These are phyloP conservation scores for Nerophis ophidion DNA, from an alignment of 2,113 vertebrate species.

Conservation along the genomic window DNA sequence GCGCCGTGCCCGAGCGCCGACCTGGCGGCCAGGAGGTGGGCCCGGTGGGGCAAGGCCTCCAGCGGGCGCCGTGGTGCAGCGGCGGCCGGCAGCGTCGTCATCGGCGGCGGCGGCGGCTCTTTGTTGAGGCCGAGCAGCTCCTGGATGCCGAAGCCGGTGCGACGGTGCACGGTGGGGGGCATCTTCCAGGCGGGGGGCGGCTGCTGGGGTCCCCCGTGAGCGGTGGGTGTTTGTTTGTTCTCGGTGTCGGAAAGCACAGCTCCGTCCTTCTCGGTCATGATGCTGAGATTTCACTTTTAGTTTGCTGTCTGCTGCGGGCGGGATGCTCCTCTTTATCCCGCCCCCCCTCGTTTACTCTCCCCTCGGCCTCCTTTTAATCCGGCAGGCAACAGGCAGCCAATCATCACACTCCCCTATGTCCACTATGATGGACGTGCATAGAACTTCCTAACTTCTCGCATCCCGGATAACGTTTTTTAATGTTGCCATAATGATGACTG, in stretches of 20 bases:
- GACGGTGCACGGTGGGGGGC: constrained; percentile 72
- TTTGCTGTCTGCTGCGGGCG: constrained; percentile 61
- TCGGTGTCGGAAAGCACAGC: constrained; percentile 72
- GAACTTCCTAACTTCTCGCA: neutral
- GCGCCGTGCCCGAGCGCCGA: constrained; percentile 82
- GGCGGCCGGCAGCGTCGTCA: constrained; percentile 75
- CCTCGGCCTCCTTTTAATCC: constrained; percentile 80
- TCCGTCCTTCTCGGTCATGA: constrained; percentile 89
- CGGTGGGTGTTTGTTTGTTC: constrained; percentile 74
- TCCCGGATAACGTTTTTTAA: neutral
- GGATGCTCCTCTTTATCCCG: constrained; percentile 35
- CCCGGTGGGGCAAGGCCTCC: constrained; percentile 82
- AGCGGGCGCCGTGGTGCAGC: constrained; percentile 74
- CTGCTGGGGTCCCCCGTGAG: constrained; percentile 42
- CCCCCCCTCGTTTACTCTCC: neutral
- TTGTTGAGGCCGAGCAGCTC: constrained; percentile 96
- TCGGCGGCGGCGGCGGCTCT: constrained; percentile 81
- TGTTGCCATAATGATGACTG: too few relatives aligned
- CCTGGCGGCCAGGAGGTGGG: constrained; percentile 82
- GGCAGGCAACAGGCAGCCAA: constrained; percentile 88
- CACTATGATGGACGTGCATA: neutral
- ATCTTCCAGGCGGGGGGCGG: constrained; percentile 58
- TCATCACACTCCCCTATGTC: constrained; percentile 62
- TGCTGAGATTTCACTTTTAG: constrained; percentile 38
- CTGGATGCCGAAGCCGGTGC: constrained; percentile 96